phyloP scores from a whole-genome alignment of 1,140 invertebrate species.

The Ceratina australensis region DNA sequence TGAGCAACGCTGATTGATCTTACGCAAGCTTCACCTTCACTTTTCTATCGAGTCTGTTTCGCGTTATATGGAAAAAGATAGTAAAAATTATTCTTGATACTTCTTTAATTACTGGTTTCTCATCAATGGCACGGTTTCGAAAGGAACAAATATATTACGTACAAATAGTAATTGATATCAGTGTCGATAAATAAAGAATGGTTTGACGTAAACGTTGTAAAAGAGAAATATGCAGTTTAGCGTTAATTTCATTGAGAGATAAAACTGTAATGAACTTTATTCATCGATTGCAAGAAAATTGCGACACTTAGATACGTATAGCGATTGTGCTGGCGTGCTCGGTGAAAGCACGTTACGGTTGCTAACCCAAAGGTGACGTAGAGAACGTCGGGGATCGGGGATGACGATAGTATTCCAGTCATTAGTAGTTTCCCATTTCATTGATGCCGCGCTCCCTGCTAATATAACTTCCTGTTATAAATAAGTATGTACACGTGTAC shows the following conservation, averaged over 20 bases:
- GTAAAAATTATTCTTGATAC: no score
- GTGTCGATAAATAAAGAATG: no score
- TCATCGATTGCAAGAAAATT: constrained; percentile 20
- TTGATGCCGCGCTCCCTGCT: constrained; percentile 30
- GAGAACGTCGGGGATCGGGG: neutral
- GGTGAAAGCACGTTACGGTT: constrained; percentile 39
- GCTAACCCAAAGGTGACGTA: constrained; percentile 42
- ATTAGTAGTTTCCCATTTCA: constrained; percentile 44
- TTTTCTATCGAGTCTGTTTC: no score
- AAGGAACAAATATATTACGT: no score
- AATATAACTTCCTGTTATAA: constrained; percentile 29
- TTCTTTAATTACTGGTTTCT: no score
- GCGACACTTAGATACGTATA: neutral
- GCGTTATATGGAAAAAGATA: no score
- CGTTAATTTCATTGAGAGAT: neutral
- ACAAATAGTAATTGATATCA: no score
- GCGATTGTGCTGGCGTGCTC: neutral
- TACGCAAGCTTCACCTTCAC: no score
- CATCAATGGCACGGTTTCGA: no score
- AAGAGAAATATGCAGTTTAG: no score
- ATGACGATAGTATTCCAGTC: constrained; percentile 43
- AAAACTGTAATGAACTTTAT: neutral
- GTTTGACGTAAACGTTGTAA: neutral
- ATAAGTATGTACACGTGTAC: no score
- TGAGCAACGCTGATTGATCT: no score